Evolutionary conservation across 2,888 invertebrate genomes (phyloP), one percentile per base, ranked within the genome.

Genomic region (Ormyrus labotus): DNA sequence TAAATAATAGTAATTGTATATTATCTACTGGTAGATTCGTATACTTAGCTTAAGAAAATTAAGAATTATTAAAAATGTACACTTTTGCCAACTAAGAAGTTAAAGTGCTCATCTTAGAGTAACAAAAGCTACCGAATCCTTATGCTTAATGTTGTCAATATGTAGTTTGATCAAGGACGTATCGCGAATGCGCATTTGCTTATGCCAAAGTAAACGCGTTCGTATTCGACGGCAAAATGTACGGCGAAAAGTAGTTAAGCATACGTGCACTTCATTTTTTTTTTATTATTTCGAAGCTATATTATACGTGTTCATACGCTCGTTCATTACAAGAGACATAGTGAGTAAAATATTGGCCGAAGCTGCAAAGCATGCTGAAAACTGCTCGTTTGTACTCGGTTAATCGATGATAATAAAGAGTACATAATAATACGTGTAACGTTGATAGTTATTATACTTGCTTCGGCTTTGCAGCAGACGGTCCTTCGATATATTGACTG

Each of bases 231-330:
- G 45, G 50, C 9, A 2, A 61, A 63, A 53, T 53, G 34, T 58
- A 74, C 19, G 74, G 74, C 74, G 50, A 65, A 58, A 34, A 65
- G 74, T 74, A 74, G 74, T 74, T 74, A 74, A 73, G 45, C 48
- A 57, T 47, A 13, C 48, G 34, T 65, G 48, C 65, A 65, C 73
- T 58, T 10, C n/a, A 13, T 63, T 72, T 72, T 65, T 58, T 45
- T 48, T 69, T 58, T 58, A n/a, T 67, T 63, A 63, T 72, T 63
- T 63, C 5, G 8, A 55, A 64, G 64, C 9, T 50, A 64, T 64
- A n/a, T 11, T 34, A 50, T 11, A 34, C 45, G 7, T 19, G 71
- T 7, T 50, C 11, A 60, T 13, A 3, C 47, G 58, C 58, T 13
- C 60, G 34, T 70, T 60, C 19, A n/a, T 60, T 34, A 34, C 34